Evolutionary conservation across 2,797 vertebrate species (phyloP), one percentile per base, ranked within the genome.

Genomic region (Coregonus suidteri): DNA sequence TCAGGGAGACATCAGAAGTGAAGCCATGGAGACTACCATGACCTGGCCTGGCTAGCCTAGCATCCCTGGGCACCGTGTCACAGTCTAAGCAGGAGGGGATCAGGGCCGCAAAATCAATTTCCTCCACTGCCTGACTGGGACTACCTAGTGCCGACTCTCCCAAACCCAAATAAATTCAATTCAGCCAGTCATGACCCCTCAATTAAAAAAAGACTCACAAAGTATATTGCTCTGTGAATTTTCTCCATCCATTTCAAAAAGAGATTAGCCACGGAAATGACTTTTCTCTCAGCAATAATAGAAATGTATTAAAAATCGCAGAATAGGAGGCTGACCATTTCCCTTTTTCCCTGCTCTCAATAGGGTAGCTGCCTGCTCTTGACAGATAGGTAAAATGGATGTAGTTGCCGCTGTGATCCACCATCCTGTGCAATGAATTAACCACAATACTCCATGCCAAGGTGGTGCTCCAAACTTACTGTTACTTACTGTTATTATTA

Each of bases 61-160:
- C 84, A 77, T 81, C 30, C 54, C 74, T 65, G 54, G 31, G 81
- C 56, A 82, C 86, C 75, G 15, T 69, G 73, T 47, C 71, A 16
- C 4, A 76, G 54, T 4, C 1, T 53, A n/a, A 37, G 85, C 89
- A 86, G 80, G 74, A 89, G 86, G 66, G 87, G 84, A 88, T 86
- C 81, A 82, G 83, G 87, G 86, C 81, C 83, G 86, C 83, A 86
- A 87, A 90, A 92, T 91, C 89, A 84, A 91, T 92, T 93, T 92
- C 87, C 84, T 85, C 72, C 85, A 81, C 81, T 41, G 80, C 84
- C 77, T 86, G 82, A 78, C 75, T 75, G 59, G 78, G 75, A 85
- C 84, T 71, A 82, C 79, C 87, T 87, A 81, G 68, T 47, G 56
- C 56, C 56, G n/a, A 20, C 86, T 88, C 82, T 78, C 77, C 25